Evolutionary conservation across 2,888 invertebrate species (phyloP).

Genomic region (Lithophane ornitopus): DNA sequence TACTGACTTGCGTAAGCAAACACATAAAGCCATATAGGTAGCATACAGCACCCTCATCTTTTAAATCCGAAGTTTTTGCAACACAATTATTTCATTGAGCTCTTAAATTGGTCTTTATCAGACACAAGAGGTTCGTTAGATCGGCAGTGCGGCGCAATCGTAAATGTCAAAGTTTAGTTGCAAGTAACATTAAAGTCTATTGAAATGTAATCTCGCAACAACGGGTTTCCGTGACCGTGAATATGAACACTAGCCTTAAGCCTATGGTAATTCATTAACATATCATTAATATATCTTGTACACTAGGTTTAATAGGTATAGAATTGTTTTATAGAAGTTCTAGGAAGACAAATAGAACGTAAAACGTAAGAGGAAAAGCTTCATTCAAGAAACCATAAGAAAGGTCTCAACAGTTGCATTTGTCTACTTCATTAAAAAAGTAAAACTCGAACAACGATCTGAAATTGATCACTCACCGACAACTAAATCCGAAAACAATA

Average conservation of each 20-base stretch:
- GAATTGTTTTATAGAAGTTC: slow-evolving; percentile 20
- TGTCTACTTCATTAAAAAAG: slow-evolving; percentile 17
- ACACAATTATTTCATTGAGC: slow-evolving; percentile 38
- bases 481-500: slow-evolving; percentile 26
- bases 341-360: slow-evolving; percentile 3
- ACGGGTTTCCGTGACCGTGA: slow-evolving; percentile 60
- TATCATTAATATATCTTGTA: slow-evolving; percentile 23
- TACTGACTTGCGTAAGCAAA: slow-evolving; percentile 2
- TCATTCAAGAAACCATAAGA: not conserved
- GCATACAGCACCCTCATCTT: not conserved
- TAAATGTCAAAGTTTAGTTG: slow-evolving; percentile 63
- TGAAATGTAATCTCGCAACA: slow-evolving; percentile 57
- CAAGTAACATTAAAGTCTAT: slow-evolving; percentile 52
- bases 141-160: slow-evolving; percentile 28
- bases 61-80: slow-evolving; percentile 36
- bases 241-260: slow-evolving; percentile 36
- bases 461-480: slow-evolving; percentile 37
- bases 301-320: slow-evolving; percentile 6
- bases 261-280: slow-evolving; percentile 33
- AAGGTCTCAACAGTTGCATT: not conserved
- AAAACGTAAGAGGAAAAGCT: not conserved
- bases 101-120: slow-evolving; percentile 45
- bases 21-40: not conserved
- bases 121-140: slow-evolving; percentile 57
- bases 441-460: slow-evolving; percentile 3